Evolutionary conservation across 2,113 vertebrate genomes (phyloP), one percentile per base, ranked within the genome.

Genomic region (Neofelis nebulosa): DNA sequence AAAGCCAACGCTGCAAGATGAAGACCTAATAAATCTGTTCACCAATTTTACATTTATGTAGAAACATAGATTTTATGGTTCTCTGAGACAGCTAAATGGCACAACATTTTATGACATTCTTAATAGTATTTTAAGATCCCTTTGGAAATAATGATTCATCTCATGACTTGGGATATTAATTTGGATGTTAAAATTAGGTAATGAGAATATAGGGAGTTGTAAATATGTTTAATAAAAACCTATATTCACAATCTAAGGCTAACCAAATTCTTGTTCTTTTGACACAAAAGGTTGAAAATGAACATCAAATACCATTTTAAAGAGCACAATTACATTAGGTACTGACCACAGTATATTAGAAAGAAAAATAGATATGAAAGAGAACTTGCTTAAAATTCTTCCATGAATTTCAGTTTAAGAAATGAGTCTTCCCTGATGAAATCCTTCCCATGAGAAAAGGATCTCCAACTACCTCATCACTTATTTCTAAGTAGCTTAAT

Each of bases 321-420:
- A 95, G 94, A 96, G 19, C 74, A 97, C 63, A 95, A 93, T 3
- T 11, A 4, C 9, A 97, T 65, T 96, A 21, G 38, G 88, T 21
- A 93, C 89, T 97, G 36, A 90, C 95, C 89, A 96, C 95, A 94
- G 94, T 52, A 91, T 21, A 85, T 76, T 97, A 61, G 76, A 48
- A 61, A 68, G 52, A 94, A 96, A 15, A 19, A 65, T 55, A 97
- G 85, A 96, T 65, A 94, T 93, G 74, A 93, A 97, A 97, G 71
- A 96, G 83, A 92, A 92, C 4, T 14, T 29, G 9, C 23, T 89
- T 90, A 50, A 13, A 87, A 83, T 36, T 91, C 57, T 96, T 95
- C 91, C 76, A 94, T 81, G 36, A 96, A 88, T 55, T 97, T 93
- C 61, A 97, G n/a, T 96, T 97, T 91, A 93, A 1, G 2, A 97